These are phyloP conservation scores for Hydractinia echinata DNA, from an alignment of 30 jellyfish, hydroid and myxozoan genomes.

Conservation along the genomic window DNA sequence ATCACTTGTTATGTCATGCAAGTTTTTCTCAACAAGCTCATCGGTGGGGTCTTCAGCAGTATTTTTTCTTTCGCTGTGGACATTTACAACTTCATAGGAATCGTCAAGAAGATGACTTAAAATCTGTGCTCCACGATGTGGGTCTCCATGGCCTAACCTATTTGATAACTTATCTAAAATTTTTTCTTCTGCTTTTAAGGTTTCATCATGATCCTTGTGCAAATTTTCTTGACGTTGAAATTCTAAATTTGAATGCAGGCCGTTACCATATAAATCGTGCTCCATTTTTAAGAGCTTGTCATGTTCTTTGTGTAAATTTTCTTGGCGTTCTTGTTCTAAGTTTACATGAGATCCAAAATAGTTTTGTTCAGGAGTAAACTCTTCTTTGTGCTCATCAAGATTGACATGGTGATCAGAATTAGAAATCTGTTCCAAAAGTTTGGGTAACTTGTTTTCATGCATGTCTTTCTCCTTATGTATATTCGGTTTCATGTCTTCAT, in stretches of 20 bases:
- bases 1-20: background rate
- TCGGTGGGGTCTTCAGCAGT: background rate
- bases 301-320: conserved; percentile 1
- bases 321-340: background rate
- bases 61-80: background rate
- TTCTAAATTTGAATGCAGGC: conserved; percentile 48
- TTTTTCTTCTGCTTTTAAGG: conserved; percentile 18
- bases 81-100: conserved; percentile 33
- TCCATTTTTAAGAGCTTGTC: conserved; percentile 29
- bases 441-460: conserved; percentile 39
- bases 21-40: background rate
- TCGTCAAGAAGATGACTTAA: conserved; percentile 44
- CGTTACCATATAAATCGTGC: conserved; percentile 58
- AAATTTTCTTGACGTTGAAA: conserved; percentile 69
- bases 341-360: background rate
- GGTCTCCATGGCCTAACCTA: conserved; percentile 64
- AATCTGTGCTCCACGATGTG: conserved; percentile 61
- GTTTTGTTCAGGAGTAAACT: background rate
- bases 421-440: conserved; percentile 70
- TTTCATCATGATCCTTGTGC: conserved; percentile 42
- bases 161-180: conserved; percentile 3
- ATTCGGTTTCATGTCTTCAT: conserved; percentile 9
- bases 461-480: conserved; percentile 62
- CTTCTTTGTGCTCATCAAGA: conserved; percentile 39
- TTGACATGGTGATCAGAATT: conserved; percentile 70